phyloP scores from a whole-genome alignment of 2,888 invertebrate genomes.

The Zaprionus bogoriensis region DNA sequence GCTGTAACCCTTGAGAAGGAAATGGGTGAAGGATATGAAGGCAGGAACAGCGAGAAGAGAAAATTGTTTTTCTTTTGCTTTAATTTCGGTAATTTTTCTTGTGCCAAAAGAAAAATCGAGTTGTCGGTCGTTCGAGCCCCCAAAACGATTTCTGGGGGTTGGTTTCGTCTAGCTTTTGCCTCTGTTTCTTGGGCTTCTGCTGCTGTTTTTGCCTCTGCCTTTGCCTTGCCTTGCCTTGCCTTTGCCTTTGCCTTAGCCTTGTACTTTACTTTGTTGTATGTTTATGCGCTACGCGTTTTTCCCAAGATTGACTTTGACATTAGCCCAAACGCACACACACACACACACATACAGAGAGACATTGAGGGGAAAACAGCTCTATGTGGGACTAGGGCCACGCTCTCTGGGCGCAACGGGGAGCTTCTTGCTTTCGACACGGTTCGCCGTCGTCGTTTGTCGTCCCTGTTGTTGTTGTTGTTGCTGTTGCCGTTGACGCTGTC shows the following conservation, averaged over 20 bases:
- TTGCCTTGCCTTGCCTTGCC: constrained; percentile 37
- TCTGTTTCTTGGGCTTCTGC: constrained; percentile 32
- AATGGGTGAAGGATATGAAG: not conserved
- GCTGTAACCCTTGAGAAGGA: constrained; percentile 53
- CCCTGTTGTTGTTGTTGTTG: constrained; percentile 4
- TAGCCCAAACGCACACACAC: constrained; percentile 63
- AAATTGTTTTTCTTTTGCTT: constrained; percentile 79
- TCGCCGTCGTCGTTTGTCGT: constrained; percentile 33
- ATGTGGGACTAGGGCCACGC: constrained; percentile 16
- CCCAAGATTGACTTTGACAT: constrained; percentile 80
- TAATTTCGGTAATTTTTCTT: constrained; percentile 80
- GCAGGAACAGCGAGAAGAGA: constrained; percentile 41
- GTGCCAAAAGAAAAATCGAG: constrained; percentile 73
- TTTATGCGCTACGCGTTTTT: constrained; percentile 77
- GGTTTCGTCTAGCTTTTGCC: constrained; percentile 48
- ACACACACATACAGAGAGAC: constrained; percentile 25
- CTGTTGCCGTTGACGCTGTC: constrained; percentile 56
- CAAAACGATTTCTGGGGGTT: constrained; percentile 28
- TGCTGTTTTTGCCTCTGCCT: constrained; percentile 21
- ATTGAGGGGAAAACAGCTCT: constrained; percentile 8
- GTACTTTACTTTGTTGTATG: constrained; percentile 66
- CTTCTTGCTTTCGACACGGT: constrained; percentile 69
- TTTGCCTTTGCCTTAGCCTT: constrained; percentile 42
- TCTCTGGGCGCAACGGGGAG: constrained; percentile 46
- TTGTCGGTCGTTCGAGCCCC: constrained; percentile 58